Percentiles rank a stretch among this genome's conserved stretches.
Conservation (phyloP, 2,888 invertebrate genomes). For the Nasonia oneida region DNA sequence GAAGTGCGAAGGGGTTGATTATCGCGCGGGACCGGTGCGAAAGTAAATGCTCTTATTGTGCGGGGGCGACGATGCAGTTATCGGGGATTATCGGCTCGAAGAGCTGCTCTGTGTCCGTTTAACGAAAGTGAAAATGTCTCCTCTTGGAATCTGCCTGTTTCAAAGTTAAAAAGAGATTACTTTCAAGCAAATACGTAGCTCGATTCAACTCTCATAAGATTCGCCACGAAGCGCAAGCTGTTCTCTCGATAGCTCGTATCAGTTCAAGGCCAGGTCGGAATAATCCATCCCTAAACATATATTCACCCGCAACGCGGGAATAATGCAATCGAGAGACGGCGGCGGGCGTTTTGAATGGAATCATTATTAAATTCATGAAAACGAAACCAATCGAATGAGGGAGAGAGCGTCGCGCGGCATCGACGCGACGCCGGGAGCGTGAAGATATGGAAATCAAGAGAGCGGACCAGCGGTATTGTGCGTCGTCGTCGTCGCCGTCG, state of each 20-base stretch:
- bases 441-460: constrained; percentile 60
- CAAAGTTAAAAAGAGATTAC: too few relatives aligned
- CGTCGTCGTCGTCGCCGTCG: constrained; percentile 38
- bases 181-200: too few relatives aligned
- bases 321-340: constrained; percentile 15
- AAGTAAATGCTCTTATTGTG: neutral
- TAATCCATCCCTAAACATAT: neutral
- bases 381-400: constrained; percentile 37
- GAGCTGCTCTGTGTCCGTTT: neutral
- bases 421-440: neutral
- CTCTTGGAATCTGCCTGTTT: too few relatives aligned
- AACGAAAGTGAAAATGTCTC: neutral
- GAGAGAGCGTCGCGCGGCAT: neutral
- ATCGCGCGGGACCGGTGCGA: neutral
- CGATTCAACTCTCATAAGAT: neutral
- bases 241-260: neutral
- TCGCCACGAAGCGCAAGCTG: neutral
- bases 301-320: neutral
- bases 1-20: neutral
- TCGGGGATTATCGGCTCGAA: neutral
- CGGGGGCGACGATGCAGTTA: constrained; percentile 23
- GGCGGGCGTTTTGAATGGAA: constrained; percentile 44
- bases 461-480: constrained; percentile 34
- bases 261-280: constrained; percentile 22
- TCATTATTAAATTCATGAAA: constrained; percentile 61